Evolutionary conservation across 53 echinoderm and acorn worm genomes (phyloP), one percentile per base, ranked within the genome.

Genomic region (Temnopleurus reevesii): DNA sequence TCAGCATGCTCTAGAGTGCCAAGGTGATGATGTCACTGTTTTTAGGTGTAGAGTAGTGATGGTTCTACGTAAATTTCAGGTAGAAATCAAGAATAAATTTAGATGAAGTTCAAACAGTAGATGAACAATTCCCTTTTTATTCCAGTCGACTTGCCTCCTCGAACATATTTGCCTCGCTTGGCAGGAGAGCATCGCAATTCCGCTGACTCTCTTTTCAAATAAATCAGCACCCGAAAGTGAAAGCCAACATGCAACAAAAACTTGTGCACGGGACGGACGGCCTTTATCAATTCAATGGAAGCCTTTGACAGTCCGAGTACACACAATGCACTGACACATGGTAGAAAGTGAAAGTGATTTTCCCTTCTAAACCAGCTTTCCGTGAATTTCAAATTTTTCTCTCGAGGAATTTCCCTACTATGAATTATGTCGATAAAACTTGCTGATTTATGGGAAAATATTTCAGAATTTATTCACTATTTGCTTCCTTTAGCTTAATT

Each of bases 331-430:
- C 71, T 71, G 71, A 71, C 71, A 71, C 71, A 71, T 41, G 23
- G 21, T 36, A 36, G 71, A 71, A 71, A 71, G 71, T 36, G 71
- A 71, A 71, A 71, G 71, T 71, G 33, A 63, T 15, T 26, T 33
- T 63, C 71, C 41, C 41, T 71, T 71, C n/a, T 71, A 71, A 71
- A 36, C 71, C 21, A 71, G 19, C 8, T 63, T 63, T 71, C 71
- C 23, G 21, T n/a, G 71, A 71, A 71, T 71, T 71, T 41, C 41
- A 41, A 41, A 71, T 41, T 71, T 71, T 71, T 71, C 15, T n/a
- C n/a, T n/a, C n/a, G n/a, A n/a, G n/a, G n/a, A n/a, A n/a, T n/a
- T n/a, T n/a, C n/a, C n/a, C n/a, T n/a, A n/a, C n/a, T n/a, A n/a
- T n/a, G n/a, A n/a, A n/a, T n/a, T n/a, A n/a, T n/a, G n/a, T n/a